phyloP scores from a whole-genome alignment of 1,140 invertebrate species.

The Drosophila arawakana region DNA sequence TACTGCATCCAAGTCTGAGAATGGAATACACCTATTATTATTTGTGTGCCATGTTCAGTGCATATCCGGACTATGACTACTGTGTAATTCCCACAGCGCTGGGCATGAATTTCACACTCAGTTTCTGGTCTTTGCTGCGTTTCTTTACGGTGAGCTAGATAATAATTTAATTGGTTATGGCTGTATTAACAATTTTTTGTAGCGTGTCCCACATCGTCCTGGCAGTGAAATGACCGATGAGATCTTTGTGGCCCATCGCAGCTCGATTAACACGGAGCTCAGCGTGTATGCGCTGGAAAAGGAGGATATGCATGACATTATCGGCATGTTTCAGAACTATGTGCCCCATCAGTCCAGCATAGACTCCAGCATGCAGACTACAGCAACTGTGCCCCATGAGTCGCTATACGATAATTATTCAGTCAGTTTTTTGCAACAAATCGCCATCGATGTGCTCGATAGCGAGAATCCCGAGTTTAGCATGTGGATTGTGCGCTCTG shows the following conservation, averaged over 20 bases:
- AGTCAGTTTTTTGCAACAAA: constrained; percentile 1
- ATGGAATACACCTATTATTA: constrained; percentile 53
- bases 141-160: constrained; percentile 55
- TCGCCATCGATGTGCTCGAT: constrained; percentile 16
- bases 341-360: not conserved
- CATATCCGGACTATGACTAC: constrained; percentile 59
- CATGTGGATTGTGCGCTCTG: constrained; percentile 51
- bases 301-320: constrained; percentile 39
- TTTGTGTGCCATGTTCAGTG: constrained; percentile 62
- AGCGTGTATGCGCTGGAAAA: constrained; percentile 27
- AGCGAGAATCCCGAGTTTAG: constrained; percentile 41
- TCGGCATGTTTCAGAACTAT: constrained; percentile 10
- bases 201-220: constrained; percentile 55
- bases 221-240: constrained; percentile 39
- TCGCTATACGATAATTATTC: not conserved
- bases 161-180: not conserved
- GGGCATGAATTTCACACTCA: constrained; percentile 13
- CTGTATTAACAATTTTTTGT: not conserved
- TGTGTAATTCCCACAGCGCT: constrained; percentile 47
- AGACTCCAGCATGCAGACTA: not conserved
- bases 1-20: constrained; percentile 52
- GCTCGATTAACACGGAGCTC: constrained; percentile 57
- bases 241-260: constrained; percentile 57
- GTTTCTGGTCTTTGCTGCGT: constrained; percentile 38
- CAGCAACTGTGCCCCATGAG: not conserved